Evolutionary conservation across 2,113 vertebrate species (phyloP).

Genomic region (Monopterus albus): DNA sequence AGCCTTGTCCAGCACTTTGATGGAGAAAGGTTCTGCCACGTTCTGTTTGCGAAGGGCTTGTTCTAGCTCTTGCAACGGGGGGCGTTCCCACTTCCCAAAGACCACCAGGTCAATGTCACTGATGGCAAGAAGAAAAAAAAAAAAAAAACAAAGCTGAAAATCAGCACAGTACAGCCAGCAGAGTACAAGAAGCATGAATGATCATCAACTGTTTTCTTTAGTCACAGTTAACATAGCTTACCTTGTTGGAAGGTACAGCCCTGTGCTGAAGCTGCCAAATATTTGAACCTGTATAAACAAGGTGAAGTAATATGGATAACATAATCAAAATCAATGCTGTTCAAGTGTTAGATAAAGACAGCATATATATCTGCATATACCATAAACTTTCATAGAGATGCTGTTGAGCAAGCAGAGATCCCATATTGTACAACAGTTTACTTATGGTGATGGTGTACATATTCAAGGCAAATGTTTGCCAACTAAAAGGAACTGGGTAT

Average conservation of each 20-base stretch:
- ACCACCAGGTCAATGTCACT: conserved; percentile 99
- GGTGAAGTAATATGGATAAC: neutral
- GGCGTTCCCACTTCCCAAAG: conserved; percentile 96
- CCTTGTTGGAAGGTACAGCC: conserved; percentile 98
- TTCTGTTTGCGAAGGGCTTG: conserved; percentile 94
- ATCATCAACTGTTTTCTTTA: neutral
- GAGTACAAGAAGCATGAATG: neutral
- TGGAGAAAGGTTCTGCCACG: conserved; percentile 93
- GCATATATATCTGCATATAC: too few relatives aligned
- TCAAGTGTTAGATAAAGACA: neutral
- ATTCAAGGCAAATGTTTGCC: conserved; percentile 45
- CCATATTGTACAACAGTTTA: neutral
- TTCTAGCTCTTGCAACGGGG: conserved; percentile 92
- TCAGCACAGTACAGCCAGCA: neutral
- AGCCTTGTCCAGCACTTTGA: conserved; percentile 99
- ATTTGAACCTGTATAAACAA: conserved; percentile 89
- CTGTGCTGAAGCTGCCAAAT: conserved; percentile 99
- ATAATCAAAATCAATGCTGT: neutral
- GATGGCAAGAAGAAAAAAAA: conserved; percentile 31
- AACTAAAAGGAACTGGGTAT: conserved; percentile 43
- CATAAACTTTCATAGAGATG: neutral
- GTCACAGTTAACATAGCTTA: conserved; percentile 68
- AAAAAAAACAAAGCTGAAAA: neutral
- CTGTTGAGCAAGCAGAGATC: neutral
- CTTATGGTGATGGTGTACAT: conserved; percentile 27